Percentiles rank a stretch among this genome's conserved stretches.
These are phyloP conservation scores for Scaptomyza hsui DNA, from an alignment of 1,140 invertebrate genomes.

Conservation along the genomic window DNA sequence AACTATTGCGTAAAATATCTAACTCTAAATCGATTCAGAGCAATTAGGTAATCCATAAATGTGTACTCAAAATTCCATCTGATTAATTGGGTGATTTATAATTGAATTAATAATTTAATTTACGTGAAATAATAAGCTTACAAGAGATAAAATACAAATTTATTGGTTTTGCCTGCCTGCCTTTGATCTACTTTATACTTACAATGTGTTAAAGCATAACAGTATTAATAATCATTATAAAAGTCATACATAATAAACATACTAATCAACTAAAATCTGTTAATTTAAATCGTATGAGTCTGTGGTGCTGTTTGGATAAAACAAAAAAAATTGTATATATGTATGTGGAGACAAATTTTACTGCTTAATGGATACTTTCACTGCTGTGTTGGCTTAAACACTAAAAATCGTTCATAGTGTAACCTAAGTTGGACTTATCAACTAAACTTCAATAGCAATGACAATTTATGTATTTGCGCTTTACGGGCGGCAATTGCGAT, in stretches of 20 bases:
- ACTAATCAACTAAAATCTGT: constrained; percentile 63
- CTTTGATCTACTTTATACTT: constrained; percentile 42
- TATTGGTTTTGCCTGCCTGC: constrained; percentile 29
- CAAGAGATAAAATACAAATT: constrained; percentile 62
- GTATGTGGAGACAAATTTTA: constrained; percentile 19
- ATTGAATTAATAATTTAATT: constrained; percentile 45
- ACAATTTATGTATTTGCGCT: constrained; percentile 63
- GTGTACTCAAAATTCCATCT: constrained; percentile 21
- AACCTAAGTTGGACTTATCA: constrained; percentile 73
- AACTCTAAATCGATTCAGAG: constrained; percentile 23
- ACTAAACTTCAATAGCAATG: constrained; percentile 78
- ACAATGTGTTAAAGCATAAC: constrained; percentile 54
- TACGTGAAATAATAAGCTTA: constrained; percentile 61
- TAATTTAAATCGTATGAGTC: constrained; percentile 49
- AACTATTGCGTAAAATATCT: constrained; percentile 24
- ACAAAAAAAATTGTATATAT: constrained; percentile 15
- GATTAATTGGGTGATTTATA: constrained; percentile 14
- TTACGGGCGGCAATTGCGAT: constrained; percentile 40
- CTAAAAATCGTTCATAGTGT: constrained; percentile 73
- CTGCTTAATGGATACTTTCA: constrained; percentile 64
- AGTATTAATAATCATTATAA: constrained; percentile 55
- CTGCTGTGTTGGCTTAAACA: constrained; percentile 55
- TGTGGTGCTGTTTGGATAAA: constrained; percentile 41
- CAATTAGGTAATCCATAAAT: constrained; percentile 18
- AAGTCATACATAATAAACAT: constrained; percentile 63